Evolutionary conservation across 2,113 vertebrate species (phyloP), one percentile per base, ranked within the genome.

Genomic region (Callipepla squamata): DNA sequence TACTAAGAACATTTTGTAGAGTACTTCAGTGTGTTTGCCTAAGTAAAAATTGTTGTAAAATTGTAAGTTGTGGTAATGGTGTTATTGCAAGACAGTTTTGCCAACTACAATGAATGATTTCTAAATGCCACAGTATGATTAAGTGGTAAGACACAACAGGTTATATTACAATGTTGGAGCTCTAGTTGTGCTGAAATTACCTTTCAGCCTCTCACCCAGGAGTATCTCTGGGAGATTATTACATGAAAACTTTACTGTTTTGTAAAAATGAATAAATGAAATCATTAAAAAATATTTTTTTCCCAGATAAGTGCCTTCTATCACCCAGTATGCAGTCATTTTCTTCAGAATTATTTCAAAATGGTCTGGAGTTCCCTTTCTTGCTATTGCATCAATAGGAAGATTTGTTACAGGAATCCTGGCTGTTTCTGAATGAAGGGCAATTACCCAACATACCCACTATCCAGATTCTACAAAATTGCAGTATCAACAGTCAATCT

Each of bases 201-300:
- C 78, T 96, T 74, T 96, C 82, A 93, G 55, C 68, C 91, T 91
- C 96, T 96, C 58, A 95, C 92, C 70, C 1, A 5, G 95, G 97
- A 97, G 53, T 75, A 82, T 90, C 87, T 96, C 85, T 83, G 32
- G 66, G 82, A 97, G 93, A 95, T 91, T 96, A 96, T 90, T 96
- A 90, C 91, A 92, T 96, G 90, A 92, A 80, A 96, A 92, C 92
- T 96, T 97, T 62, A 96, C 59, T 51, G 65, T 65, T 95, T 94
- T 96, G 77, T 90, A 70, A 84, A 92, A 97, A 84, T 93, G 89
- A 96, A 96, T 91, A 97, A 97, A 96, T 94, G 85, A 97, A 97
- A 77, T 95, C 95, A 97, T 97, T 97, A 96, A 94, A 94, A 90
- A 96, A 72, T 79, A 53, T 88, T 95, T 96, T 96, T 97, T 96